Evolutionary conservation across 2,797 vertebrate species (phyloP).

Genomic region (Kryptolebias ocellatus): DNA sequence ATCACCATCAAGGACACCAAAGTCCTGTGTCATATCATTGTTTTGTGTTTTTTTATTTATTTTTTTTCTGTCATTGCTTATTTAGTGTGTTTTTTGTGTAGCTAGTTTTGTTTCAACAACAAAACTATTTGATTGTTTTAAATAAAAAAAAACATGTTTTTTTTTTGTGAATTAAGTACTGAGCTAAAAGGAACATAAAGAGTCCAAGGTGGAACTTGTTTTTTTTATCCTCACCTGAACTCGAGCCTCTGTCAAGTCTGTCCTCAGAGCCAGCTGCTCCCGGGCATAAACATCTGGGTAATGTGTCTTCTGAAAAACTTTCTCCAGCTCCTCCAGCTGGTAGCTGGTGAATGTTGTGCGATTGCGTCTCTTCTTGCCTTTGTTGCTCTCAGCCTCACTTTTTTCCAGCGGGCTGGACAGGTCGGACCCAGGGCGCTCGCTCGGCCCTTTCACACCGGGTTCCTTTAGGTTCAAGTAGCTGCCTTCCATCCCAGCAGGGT

Average conservation of each 20-base stretch:
- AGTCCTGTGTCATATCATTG: not conserved
- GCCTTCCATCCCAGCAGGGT: conserved; percentile 92
- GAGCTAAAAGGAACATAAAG: no score
- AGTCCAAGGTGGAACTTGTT: not conserved
- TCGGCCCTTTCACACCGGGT: conserved; percentile 84
- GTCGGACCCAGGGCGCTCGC: conserved; percentile 85
- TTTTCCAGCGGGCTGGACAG: conserved; percentile 91
- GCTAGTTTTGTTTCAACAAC: not conserved
- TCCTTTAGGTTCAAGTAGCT: conserved; percentile 94
- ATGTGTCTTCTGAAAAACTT: conserved; percentile 98
- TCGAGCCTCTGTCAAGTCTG: conserved; percentile 93
- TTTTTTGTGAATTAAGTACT: no score
- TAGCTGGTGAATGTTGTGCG: conserved; percentile 96
- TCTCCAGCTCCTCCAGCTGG: conserved; percentile 96
- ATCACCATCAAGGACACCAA: not conserved
- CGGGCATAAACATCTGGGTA: conserved; percentile 95
- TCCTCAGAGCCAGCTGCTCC: conserved; percentile 95
- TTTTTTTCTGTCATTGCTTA: not conserved
- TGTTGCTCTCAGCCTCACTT: conserved; percentile 92
- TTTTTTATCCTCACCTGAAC: conserved; percentile 86
- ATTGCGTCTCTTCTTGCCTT: conserved; percentile 95
- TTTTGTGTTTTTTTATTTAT: not conserved
- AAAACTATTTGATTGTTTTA: no score
- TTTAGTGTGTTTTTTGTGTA: not conserved
- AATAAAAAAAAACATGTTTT: no score